Percentiles rank a stretch among this genome's conserved stretches.
phyloP scores from a whole-genome alignment of 2,113 vertebrate genomes.

The Seriola aureovittata region DNA sequence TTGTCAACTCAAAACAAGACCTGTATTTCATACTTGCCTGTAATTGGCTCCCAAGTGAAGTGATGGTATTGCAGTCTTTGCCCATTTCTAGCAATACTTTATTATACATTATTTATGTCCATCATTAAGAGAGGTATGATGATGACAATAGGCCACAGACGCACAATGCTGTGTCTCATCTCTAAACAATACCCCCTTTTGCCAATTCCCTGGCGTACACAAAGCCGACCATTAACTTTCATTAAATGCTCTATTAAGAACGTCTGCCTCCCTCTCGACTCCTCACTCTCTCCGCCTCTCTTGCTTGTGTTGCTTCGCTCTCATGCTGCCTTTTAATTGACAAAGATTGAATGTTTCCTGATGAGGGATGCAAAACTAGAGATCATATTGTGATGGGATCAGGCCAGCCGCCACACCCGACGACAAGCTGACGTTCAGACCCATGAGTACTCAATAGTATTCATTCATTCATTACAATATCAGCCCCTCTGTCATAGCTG shows the following conservation, averaged over 20 bases:
- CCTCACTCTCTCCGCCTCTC: constrained; percentile 1
- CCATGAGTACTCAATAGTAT: too few relatives aligned
- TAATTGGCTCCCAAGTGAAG: constrained; percentile 74
- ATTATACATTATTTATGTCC: constrained; percentile 48
- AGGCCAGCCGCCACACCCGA: too few relatives aligned
- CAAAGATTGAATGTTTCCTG: constrained; percentile 67
- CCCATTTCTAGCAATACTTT: constrained; percentile 11
- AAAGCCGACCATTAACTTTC: constrained; percentile 67
- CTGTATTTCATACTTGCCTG: constrained; percentile 40
- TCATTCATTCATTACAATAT: too few relatives aligned
- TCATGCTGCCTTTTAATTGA: constrained; percentile 60
- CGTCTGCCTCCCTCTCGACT: constrained; percentile 34
- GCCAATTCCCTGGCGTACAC: constrained; percentile 37
- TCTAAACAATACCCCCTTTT: constrained; percentile 39
- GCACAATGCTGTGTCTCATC: constrained; percentile 26
- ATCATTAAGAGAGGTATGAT: constrained; percentile 45
- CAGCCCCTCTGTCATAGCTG: too few relatives aligned
- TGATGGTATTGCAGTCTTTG: constrained; percentile 36
- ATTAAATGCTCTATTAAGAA: constrained; percentile 71
- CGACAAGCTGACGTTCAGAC: too few relatives aligned
- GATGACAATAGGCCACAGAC: constrained; percentile 25
- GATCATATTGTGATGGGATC: too few relatives aligned
- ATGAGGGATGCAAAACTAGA: constrained; percentile 43
- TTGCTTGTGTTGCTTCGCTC: constrained; percentile 36
- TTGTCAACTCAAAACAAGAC: constrained; percentile 25